phyloP scores from a whole-genome alignment of 2,797 vertebrate species.

The Sylvia borin region DNA sequence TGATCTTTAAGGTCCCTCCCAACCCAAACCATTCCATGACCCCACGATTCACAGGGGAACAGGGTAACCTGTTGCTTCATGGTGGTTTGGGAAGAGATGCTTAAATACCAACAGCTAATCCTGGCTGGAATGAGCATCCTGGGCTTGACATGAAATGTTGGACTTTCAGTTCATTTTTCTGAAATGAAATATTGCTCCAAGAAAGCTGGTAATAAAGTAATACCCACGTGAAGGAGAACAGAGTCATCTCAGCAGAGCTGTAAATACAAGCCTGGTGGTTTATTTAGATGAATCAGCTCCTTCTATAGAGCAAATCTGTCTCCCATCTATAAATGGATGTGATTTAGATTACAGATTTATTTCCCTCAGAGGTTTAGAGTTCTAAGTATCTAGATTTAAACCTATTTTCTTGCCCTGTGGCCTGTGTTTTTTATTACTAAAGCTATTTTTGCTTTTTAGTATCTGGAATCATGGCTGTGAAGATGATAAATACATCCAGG shows the following conservation, averaged over 20 bases:
- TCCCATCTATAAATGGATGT: neutral
- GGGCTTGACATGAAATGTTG: neutral
- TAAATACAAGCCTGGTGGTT: neutral
- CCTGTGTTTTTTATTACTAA: neutral
- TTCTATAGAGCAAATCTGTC: constrained; percentile 6
- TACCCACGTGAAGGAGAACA: neutral
- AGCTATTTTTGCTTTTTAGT: neutral
- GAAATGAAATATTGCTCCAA: neutral
- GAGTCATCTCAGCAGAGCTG: neutral
- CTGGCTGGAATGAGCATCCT: neutral
- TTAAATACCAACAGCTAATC: neutral
- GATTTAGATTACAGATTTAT: constrained; percentile 13
- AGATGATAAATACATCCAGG: neutral
- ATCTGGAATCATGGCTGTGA: neutral
- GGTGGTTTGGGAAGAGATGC: neutral
- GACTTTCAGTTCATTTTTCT: neutral
- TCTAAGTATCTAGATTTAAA: constrained; percentile 6
- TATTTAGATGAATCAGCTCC: constrained; percentile 38
- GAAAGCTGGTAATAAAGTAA: neutral
- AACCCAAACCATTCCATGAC: neutral
- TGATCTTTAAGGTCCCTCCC: fast-evolving
- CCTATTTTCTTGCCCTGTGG: neutral
- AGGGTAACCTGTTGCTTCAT: neutral
- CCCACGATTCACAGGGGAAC: neutral
- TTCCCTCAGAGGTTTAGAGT: neutral